A percentile compares a stretch with the other conserved stretches of the same genome.
Conservation (phyloP, 2,797 vertebrate genomes). For the Tachyglossus aculeatus region DNA sequence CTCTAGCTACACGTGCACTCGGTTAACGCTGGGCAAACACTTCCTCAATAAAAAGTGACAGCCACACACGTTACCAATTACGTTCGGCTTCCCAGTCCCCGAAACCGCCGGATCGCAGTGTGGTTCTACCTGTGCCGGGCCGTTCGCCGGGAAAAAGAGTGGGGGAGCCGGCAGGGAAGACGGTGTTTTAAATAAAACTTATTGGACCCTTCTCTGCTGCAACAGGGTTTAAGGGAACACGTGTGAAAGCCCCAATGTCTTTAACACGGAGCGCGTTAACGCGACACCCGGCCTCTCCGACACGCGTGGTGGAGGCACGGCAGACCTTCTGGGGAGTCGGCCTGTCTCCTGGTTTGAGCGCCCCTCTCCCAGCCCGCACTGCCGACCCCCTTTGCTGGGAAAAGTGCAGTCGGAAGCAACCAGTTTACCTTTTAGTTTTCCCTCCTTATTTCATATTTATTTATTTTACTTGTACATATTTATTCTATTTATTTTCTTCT, state of each 20-base stretch:
- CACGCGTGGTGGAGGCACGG: slow-evolving; percentile 65
- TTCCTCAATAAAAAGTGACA: neutral
- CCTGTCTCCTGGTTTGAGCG: slow-evolving; percentile 51
- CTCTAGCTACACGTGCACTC: no score
- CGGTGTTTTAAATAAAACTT: slow-evolving; percentile 52
- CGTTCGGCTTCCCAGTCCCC: neutral
- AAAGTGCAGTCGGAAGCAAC: slow-evolving; percentile 47
- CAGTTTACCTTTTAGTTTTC: no score
- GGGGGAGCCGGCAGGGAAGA: slow-evolving; percentile 45
- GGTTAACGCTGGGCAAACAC: neutral
- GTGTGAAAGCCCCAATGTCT: slow-evolving; percentile 70
- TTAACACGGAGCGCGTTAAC: slow-evolving; percentile 72
- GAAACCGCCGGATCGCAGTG: slow-evolving; percentile 3
- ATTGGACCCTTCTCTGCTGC: slow-evolving; percentile 55
- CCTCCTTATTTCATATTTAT: no score
- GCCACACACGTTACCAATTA: neutral
- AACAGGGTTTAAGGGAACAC: slow-evolving; percentile 67
- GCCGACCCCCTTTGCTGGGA: slow-evolving; percentile 56
- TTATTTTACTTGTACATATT: no score
- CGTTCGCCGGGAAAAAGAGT: slow-evolving; percentile 36
- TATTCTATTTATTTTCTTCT: no score
- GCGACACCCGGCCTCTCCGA: slow-evolving; percentile 70
- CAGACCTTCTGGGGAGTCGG: slow-evolving; percentile 55
- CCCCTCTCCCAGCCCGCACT: slow-evolving; percentile 44
- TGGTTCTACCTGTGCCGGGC: slow-evolving; percentile 9